Evolutionary conservation across 2,113 vertebrate genomes (phyloP), one percentile per base, ranked within the genome.

Genomic region (Poicephalus meyeri): DNA sequence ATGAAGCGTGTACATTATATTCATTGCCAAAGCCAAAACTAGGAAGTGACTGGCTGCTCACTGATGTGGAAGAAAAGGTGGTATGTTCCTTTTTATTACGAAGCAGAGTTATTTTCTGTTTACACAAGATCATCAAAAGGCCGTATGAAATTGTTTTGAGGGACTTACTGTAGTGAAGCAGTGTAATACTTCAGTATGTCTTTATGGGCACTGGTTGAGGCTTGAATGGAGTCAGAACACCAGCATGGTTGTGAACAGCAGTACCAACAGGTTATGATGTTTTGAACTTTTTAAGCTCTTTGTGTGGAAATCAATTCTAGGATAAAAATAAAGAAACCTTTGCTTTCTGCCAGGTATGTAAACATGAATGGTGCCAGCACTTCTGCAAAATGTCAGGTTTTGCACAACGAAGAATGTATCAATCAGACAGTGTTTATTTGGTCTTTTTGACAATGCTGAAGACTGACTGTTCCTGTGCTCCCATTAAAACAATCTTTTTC

Each of bases 281-380:
- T 92, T 52, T 64, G n/a, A 72, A 35, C 68, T 91, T 95, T 88
- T 86, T 41, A 52, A 80, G 58, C 21, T 86, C 79, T 86, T 88
- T 90, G 39, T 90, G 37, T 94, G 74, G 68, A 78, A 52, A 78
- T 70, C 35, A 42, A 35, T 69, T 88, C 28, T 77, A 79, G 76
- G 66, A 70, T 78, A 64, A 95, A 88, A 88, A 84, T 80, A 80
- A 94, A 81, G 20, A 63, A 84, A 25, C 15, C 4, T 56, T 79
- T 72, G 17, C 61, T 91, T 92, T 76, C 65, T 93, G 73, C 88
- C 61, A 92, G 61, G 52, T 84, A 84, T 91, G 53, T 89, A 84
- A 95, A 86, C 18, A 31, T 52, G 56, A 50, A 79, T 65, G 33
- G 83, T 92, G 80, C 63, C 70, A 86, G 65, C 63, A 65, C 23